Evolutionary conservation across 2,888 invertebrate genomes (phyloP).

Genomic region (Netelia fuscicornis): DNA sequence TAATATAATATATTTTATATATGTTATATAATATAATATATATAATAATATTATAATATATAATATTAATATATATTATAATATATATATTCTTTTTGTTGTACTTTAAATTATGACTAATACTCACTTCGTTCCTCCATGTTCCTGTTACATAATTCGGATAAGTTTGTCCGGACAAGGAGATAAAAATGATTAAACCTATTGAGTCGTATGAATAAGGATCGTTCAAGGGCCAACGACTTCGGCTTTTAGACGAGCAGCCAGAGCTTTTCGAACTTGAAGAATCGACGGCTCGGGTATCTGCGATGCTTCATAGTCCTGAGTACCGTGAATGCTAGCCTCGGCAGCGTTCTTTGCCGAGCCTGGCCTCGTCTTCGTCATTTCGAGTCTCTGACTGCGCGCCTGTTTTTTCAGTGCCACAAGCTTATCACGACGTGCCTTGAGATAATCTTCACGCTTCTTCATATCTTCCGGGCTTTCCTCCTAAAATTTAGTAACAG

Average conservation of each 20-base stretch:
- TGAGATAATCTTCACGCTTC: slow-evolving; percentile 93
- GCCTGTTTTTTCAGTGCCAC: slow-evolving; percentile 95
- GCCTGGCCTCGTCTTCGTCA: slow-evolving; percentile 85
- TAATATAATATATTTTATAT: too few relatives aligned
- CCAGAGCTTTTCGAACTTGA: slow-evolving; percentile 93
- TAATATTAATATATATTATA: too few relatives aligned
- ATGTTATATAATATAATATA: too few relatives aligned
- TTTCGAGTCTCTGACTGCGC: slow-evolving; percentile 91
- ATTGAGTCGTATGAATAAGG: background rate
- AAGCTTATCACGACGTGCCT: slow-evolving; percentile 95
- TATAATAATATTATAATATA: too few relatives aligned
- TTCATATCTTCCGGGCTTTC: slow-evolving; percentile 88
- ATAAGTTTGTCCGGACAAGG: too few relatives aligned
- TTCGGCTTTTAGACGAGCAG: slow-evolving; percentile 93
- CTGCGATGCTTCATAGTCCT: slow-evolving; percentile 75
- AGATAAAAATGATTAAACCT: too few relatives aligned
- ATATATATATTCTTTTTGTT: too few relatives aligned
- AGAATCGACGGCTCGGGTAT: slow-evolving; percentile 87
- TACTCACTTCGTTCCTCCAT: too few relatives aligned
- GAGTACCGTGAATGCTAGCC: slow-evolving; percentile 81
- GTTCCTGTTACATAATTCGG: too few relatives aligned
- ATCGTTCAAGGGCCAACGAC: slow-evolving; percentile 88
- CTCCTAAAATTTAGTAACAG: slow-evolving; percentile 31
- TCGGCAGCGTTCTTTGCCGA: slow-evolving; percentile 81
- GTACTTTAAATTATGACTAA: too few relatives aligned